These are phyloP conservation scores for Pycnomerus fuliginosus DNA, from an alignment of 2,888 invertebrate genomes.

Conservation along the genomic window DNA sequence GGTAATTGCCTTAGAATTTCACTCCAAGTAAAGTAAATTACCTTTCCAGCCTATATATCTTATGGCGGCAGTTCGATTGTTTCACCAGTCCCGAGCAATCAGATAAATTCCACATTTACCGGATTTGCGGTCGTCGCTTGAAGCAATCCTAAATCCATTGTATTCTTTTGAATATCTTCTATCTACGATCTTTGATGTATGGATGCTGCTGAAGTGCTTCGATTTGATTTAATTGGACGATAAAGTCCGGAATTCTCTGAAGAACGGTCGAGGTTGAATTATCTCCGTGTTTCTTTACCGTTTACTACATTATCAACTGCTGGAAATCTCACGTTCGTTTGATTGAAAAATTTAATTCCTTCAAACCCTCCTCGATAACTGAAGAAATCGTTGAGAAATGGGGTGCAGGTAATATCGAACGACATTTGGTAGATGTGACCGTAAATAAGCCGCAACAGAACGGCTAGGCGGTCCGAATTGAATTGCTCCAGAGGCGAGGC, in stretches of 20 bases:
- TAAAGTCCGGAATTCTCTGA: conserved; percentile 40
- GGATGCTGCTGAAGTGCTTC: conserved; percentile 45
- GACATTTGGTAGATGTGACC: conserved; percentile 46
- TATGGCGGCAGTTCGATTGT: conserved; percentile 24
- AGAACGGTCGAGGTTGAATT: conserved; percentile 29
- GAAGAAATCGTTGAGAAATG: conserved; percentile 11
- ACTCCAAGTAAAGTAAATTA: conserved; percentile 11
- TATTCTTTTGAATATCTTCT: conserved; percentile 40
- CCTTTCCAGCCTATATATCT: conserved; percentile 15
- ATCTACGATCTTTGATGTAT: conserved; percentile 46
- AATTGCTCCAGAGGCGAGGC: conserved; percentile 41
- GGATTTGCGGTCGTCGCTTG: conserved; percentile 39
- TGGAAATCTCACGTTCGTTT: conserved; percentile 2
- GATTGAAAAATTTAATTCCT: not conserved
- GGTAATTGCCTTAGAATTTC: no score
- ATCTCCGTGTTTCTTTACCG: conserved; percentile 31
- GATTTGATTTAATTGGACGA: conserved; percentile 49
- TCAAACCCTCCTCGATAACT: not conserved
- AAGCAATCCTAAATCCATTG: conserved; percentile 38
- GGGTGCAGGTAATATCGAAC: conserved; percentile 34
- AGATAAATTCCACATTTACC: conserved; percentile 40
- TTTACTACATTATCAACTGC: conserved; percentile 12
- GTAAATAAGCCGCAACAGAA: conserved; percentile 43
- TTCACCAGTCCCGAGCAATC: conserved; percentile 32
- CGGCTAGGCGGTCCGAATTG: conserved; percentile 41